Evolutionary conservation across 2,888 invertebrate genomes (phyloP).

Genomic region (Pseudococcus viburni): DNA sequence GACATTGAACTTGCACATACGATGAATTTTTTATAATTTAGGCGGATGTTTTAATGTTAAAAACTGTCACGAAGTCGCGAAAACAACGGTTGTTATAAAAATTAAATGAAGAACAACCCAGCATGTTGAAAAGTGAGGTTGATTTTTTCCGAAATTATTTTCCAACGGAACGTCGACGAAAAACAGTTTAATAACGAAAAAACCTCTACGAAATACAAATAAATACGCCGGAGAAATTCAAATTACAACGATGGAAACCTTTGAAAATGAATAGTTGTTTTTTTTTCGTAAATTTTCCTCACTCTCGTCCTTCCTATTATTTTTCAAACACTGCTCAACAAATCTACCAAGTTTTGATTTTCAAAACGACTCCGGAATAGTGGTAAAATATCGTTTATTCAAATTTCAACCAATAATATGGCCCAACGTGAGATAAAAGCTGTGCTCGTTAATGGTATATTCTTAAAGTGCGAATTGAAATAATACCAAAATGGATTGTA

Average conservation of each 20-base stretch:
- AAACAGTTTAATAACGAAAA: not conserved
- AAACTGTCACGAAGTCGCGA: conserved; percentile 23
- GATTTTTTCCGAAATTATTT: not conserved
- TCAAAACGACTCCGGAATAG: too few relatives aligned
- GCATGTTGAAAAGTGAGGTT: not conserved
- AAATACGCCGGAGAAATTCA: not conserved
- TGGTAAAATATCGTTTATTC: conserved; percentile 34
- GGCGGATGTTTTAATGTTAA: not conserved
- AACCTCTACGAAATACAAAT: not conserved
- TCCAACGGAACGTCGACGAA: not conserved
- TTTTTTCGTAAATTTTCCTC: not conserved
- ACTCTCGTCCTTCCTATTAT: not conserved
- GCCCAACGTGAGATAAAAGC: not conserved
- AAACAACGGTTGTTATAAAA: not conserved
- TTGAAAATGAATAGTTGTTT: not conserved
- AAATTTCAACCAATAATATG: conserved; percentile 1
- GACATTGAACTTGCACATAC: conserved; percentile 38
- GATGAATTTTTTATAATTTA: not conserved
- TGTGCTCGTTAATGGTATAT: not conserved
- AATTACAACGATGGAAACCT: not conserved
- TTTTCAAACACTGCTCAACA: too few relatives aligned
- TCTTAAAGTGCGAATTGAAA: conserved; percentile 26
- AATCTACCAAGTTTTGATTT: not conserved
- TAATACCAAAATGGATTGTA: conserved; percentile 46
- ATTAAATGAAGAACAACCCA: conserved; percentile 32